Evolutionary conservation across 2,888 invertebrate genomes (phyloP), one percentile per base, ranked within the genome.

Genomic region (Torymus auratus): DNA sequence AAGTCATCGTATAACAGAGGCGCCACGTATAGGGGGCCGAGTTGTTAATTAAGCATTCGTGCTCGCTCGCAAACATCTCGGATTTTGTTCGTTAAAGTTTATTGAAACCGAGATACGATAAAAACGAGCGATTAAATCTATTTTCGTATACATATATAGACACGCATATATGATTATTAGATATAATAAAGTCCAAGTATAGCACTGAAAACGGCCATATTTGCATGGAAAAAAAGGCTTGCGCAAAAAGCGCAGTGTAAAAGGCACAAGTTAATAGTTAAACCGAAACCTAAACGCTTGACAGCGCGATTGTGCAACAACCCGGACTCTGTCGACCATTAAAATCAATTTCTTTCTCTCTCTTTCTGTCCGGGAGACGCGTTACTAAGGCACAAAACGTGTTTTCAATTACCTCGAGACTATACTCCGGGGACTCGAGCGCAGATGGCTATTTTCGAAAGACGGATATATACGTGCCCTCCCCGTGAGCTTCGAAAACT

Each of bases 401-500:
- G 50, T 68, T 73, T 52, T 41, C 73, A 64, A 28, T 64, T 55
- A 68, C 72, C 61, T 20, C 7, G 2, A 28, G 28, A 28, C 28
- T 28, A 28, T 28, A 28, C 28, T 28, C 28, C 28, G 28, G 7
- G 28, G 28, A 7, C 7, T 23, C 23, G 1, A 17, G 62, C 17
- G 7, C 68, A 68, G 68, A 68, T 68, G 62, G 52, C 12, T 53
- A 65, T 71, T 78, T 78, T 60, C 41, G 53, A 71, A 52, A 78
- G 52, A 62, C 53, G 2, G 7, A 11, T 64, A 28, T n/a, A n/a
- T n/a, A n/a, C n/a, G n/a, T 15, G n/a, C 0, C 20, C 15, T 15
- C 55, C 15, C 13, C 14, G 28, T 2, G 28, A 1, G 20, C 2
- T 52, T 64, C 11, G 12, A 56, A 65, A 41, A 73, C 41, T 56